A percentile compares a stretch with the other conserved stretches of the same genome.
phyloP scores from a whole-genome alignment of 2,113 vertebrate species.

The Psittacula cyanocephala region DNA sequence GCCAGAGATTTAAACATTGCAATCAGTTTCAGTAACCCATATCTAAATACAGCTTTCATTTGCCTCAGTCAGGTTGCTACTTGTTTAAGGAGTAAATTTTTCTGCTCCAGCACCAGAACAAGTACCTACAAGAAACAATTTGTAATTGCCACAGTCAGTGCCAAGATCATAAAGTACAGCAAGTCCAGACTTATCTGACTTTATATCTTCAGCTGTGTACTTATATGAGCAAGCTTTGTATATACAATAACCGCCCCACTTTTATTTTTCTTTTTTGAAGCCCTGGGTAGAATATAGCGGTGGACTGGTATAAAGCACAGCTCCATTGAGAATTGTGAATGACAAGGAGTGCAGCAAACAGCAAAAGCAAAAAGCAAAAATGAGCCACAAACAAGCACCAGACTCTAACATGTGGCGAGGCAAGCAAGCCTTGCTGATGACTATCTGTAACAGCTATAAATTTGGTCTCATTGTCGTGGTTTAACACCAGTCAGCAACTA shows the following conservation, averaged over 20 bases:
- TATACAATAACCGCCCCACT: background rate
- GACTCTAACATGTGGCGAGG: background rate
- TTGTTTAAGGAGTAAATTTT: background rate
- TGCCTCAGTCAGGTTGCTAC: background rate
- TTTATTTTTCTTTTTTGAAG: background rate
- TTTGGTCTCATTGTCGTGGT: background rate
- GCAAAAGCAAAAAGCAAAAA: background rate
- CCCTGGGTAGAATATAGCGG: background rate
- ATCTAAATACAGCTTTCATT: background rate
- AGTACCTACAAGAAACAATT: conserved; percentile 16
- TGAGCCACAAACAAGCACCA: background rate
- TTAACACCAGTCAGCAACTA: background rate
- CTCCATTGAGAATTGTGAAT: accelerated
- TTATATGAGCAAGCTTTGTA: background rate
- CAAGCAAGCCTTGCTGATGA: background rate
- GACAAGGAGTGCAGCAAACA: background rate
- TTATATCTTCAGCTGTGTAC: background rate
- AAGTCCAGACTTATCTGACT: background rate
- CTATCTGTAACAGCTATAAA: background rate
- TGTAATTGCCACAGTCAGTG: background rate
- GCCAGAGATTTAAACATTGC: background rate
- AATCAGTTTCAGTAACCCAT: background rate
- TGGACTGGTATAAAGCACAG: background rate
- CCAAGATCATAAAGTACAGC: background rate
- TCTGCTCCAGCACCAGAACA: background rate